Evolutionary conservation across 2,113 vertebrate species (phyloP).

Genomic region (Chloropsis cyanopogon): DNA sequence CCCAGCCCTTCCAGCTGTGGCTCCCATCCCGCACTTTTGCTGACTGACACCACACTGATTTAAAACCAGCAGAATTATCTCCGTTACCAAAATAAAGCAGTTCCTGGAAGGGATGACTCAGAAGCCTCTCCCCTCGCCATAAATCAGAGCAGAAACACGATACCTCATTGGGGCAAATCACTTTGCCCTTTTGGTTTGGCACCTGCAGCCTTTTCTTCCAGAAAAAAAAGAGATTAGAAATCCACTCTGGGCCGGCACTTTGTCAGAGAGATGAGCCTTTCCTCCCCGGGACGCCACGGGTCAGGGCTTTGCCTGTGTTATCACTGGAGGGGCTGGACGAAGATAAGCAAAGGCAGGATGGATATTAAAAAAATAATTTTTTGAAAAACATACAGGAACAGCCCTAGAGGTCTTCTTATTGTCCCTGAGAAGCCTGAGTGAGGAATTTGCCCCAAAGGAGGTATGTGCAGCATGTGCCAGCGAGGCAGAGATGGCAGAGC

Average conservation of each 20-base stretch:
- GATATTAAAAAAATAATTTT: neutral
- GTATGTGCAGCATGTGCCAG: neutral
- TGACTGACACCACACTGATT: neutral
- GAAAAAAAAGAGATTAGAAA: neutral
- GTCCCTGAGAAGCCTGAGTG: neutral
- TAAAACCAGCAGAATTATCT: neutral
- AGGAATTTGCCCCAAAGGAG: conserved; percentile 42
- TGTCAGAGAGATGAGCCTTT: neutral
- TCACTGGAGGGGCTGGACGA: neutral
- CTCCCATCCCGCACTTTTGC: accelerated
- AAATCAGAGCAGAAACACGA: neutral
- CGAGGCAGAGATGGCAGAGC: neutral
- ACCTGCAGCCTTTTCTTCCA: neutral
- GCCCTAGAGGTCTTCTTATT: neutral
- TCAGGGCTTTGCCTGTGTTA: neutral
- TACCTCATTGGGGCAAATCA: neutral
- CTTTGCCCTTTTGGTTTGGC: conserved; percentile 8
- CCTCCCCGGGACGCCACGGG: neutral
- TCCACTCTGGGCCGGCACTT: accelerated
- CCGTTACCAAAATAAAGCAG: neutral
- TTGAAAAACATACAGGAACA: neutral
- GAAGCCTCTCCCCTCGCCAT: neutral
- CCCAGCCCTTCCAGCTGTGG: accelerated
- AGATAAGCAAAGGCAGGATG: neutral
- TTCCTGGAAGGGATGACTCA: neutral